phyloP scores from a whole-genome alignment of 2,113 vertebrate genomes.

The Clarias magur region DNA sequence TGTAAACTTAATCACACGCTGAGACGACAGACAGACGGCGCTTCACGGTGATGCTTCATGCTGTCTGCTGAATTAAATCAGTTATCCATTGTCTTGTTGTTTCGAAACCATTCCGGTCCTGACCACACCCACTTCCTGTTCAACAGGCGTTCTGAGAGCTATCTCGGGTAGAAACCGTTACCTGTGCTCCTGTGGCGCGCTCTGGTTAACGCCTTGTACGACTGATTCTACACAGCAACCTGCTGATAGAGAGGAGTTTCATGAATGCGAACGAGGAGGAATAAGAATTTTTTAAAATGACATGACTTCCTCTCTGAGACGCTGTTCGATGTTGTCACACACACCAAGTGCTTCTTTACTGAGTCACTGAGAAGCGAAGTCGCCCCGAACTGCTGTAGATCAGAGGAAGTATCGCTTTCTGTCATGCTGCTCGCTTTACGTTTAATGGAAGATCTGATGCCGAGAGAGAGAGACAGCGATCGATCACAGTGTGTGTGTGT shows the following conservation, averaged over 20 bases:
- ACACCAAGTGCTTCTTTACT: constrained; percentile 9
- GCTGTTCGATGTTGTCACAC: neutral
- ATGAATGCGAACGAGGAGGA: too few species aligned
- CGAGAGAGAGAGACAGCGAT: neutral
- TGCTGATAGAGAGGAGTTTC: neutral
- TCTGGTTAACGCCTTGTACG: neutral
- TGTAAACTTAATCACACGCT: too few species aligned
- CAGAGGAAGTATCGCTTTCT: neutral
- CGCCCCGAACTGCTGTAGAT: neutral
- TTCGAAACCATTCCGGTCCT: neutral
- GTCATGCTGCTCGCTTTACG: neutral
- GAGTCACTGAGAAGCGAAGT: constrained; percentile 7
- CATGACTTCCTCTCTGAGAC: constrained; percentile 10
- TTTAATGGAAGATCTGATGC: neutral
- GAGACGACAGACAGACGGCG: too few species aligned
- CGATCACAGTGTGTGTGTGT: neutral
- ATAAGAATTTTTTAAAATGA: neutral
- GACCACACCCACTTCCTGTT: neutral
- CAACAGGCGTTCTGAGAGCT: too few species aligned
- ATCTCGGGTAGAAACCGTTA: neutral
- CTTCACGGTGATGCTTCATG: neutral
- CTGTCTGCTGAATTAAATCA: neutral
- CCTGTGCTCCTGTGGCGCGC: neutral
- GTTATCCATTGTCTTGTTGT: too few species aligned
- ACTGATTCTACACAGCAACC: neutral